A percentile compares a stretch with the other conserved stretches of the same genome.
phyloP scores from a whole-genome alignment of 2,888 invertebrate genomes.

The Temnothorax ravouxi region DNA sequence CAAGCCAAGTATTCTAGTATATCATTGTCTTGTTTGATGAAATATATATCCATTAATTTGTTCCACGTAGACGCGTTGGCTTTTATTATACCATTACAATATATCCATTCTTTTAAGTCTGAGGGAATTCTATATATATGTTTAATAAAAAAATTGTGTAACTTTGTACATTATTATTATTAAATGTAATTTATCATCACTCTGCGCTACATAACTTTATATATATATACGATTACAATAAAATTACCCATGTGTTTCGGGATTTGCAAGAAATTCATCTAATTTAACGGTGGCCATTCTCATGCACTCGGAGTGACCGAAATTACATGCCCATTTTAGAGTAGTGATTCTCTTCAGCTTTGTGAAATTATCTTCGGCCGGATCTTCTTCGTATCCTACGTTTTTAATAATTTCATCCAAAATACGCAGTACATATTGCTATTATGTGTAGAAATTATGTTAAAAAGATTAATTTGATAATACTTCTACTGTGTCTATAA shows the following conservation, averaged over 20 bases:
- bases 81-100: slow-evolving; percentile 86
- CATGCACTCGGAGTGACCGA: slow-evolving; percentile 65
- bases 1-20: slow-evolving; percentile 86
- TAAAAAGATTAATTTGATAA: slow-evolving; percentile 8
- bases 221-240: neutral
- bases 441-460: slow-evolving; percentile 19
- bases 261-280: slow-evolving; percentile 58
- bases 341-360: slow-evolving; percentile 51
- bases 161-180: neutral
- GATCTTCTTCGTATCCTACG: slow-evolving; percentile 65
- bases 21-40: neutral
- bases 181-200: neutral
- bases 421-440: slow-evolving; percentile 44
- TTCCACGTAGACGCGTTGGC: slow-evolving; percentile 71
- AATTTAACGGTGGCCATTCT: slow-evolving; percentile 63
- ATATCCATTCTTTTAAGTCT: slow-evolving; percentile 76
- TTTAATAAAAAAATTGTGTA: neutral
- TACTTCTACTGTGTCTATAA: neutral
- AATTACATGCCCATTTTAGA: slow-evolving; percentile 65
- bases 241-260: slow-evolving; percentile 42
- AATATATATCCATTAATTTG: slow-evolving; percentile 50
- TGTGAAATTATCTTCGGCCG: slow-evolving; percentile 55
- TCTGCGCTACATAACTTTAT: neutral
- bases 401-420: slow-evolving; percentile 58
- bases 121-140: slow-evolving; percentile 35